Base-by-base conservation (phyloP, 1,140 invertebrate species). In the Scylla paramamosain region DNA sequence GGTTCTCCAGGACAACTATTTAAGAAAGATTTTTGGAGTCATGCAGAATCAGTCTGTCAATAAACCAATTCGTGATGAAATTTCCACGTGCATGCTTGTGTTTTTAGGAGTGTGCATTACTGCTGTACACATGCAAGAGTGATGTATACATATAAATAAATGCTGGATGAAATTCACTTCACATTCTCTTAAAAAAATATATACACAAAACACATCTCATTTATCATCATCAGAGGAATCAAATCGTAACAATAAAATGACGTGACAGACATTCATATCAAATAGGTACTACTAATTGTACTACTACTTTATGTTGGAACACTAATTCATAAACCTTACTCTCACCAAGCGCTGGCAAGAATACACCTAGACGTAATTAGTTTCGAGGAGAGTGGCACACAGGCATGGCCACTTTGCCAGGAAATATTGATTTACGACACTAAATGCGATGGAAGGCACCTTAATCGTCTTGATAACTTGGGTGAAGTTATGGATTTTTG, bases 291-390 rank as follows among this genome's bases (percentile, higher is more conserved):
- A 46, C 45, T 6, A 31, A 14, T 39, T 29, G 10, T 77, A 31
- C 59, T 77, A 39, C 59, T 28, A 28, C 1, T n/a, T 77, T 14
- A 91, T 4, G 86, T 52, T 31, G 31, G 28, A 87, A 31, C n/a
- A 83, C 31, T 67, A 59, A 67, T 28, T 29, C 28, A 67, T 59
- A 87, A 87, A 52, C 89, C 39, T 39, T n/a, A 93, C 92, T 93
- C 45, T 59, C 84, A 87, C 92, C 48, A 93, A 93, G 92, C 92
- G 52, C 83, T 52, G 84, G 84, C 83, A 93, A 93, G 92, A 93
- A 93, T 87, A 87, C 83, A 87, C 92, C 92, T 93, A n/a, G 6
- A n/a, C 25, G 25, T 77, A 77, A n/a, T 77, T 77, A 77, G 67
- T 77, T 77, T 77, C 20, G 67, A 20, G 67, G 20, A 7, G 67